Percentiles rank a stretch among this genome's conserved stretches.
These are phyloP conservation scores for Poecilus cupreus DNA, from an alignment of 2,888 invertebrate species.

Conservation along the genomic window DNA sequence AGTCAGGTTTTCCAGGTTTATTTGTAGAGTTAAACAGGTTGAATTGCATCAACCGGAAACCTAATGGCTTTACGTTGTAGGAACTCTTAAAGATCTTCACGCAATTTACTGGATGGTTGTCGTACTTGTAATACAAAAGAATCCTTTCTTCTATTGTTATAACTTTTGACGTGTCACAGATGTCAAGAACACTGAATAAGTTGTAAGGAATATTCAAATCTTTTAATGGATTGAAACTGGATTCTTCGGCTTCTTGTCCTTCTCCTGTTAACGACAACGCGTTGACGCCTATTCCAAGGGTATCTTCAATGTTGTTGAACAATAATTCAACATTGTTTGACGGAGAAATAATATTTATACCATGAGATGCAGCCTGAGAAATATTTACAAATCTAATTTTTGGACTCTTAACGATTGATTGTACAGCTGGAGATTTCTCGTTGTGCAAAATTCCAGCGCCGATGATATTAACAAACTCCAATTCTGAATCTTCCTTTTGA, in stretches of 20 bases:
- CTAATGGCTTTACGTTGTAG: constrained; percentile 89
- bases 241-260: constrained; percentile 89
- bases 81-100: constrained; percentile 96
- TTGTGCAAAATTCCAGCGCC: constrained; percentile 97
- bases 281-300: constrained; percentile 92
- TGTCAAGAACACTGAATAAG: constrained; percentile 94
- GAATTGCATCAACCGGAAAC: constrained; percentile 91
- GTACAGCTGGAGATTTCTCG: constrained; percentile 94
- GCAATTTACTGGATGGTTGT: constrained; percentile 96
- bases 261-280: constrained; percentile 94
- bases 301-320: constrained; percentile 84
- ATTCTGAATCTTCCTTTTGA: constrained; percentile 82
- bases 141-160: constrained; percentile 92
- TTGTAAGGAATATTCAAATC: constrained; percentile 90
- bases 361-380: constrained; percentile 90
- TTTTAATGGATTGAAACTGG: constrained; percentile 91
- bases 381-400: constrained; percentile 87
- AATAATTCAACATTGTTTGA: constrained; percentile 86
- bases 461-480: constrained; percentile 87
- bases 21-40: constrained; percentile 93
- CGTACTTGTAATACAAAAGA: constrained; percentile 96
- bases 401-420: constrained; percentile 92
- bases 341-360: constrained; percentile 93
- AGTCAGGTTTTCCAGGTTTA: constrained; percentile 87
- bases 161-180: constrained; percentile 96